These are phyloP conservation scores for Dynastes maya DNA, from an alignment of 2,888 invertebrate genomes.

Conservation along the genomic window DNA sequence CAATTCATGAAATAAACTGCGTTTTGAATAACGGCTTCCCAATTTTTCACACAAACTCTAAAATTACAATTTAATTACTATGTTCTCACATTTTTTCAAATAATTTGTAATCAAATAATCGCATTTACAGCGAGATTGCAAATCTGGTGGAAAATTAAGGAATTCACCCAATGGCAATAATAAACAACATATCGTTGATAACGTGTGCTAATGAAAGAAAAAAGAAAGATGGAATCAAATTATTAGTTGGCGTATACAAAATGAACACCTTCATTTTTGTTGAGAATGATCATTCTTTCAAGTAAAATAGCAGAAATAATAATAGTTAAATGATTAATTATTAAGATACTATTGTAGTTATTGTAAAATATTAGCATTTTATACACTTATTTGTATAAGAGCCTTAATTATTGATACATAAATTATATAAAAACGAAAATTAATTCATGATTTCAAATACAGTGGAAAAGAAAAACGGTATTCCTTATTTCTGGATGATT, in stretches of 20 bases:
- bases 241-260: conserved; percentile 23
- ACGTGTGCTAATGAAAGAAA: conserved; percentile 4
- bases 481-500: conserved; percentile 2
- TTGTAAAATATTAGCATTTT: conserved; percentile 46
- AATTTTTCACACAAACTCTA: too few relatives aligned
- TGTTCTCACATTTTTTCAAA: too few relatives aligned
- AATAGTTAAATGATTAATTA: conserved; percentile 38
- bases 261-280: conserved; percentile 10
- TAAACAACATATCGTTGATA: conserved; percentile 35
- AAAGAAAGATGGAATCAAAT: conserved; percentile 23
- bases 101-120: too few relatives aligned
- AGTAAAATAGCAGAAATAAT: conserved; percentile 28
- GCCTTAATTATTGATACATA: conserved; percentile 41
- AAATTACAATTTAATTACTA: too few relatives aligned
- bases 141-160: not conserved
- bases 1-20: too few relatives aligned
- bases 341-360: conserved; percentile 46
- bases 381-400: conserved; percentile 46
- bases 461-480: conserved; percentile 4
- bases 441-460: conserved; percentile 13
- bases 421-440: conserved; percentile 39
- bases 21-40: too few relatives aligned
- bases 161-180: conserved; percentile 15
- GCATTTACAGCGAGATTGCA: not conserved
- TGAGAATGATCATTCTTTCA: conserved; percentile 33